Conservation (phyloP, 2,888 invertebrate genomes). For the Phlogophora meticulosa region DNA sequence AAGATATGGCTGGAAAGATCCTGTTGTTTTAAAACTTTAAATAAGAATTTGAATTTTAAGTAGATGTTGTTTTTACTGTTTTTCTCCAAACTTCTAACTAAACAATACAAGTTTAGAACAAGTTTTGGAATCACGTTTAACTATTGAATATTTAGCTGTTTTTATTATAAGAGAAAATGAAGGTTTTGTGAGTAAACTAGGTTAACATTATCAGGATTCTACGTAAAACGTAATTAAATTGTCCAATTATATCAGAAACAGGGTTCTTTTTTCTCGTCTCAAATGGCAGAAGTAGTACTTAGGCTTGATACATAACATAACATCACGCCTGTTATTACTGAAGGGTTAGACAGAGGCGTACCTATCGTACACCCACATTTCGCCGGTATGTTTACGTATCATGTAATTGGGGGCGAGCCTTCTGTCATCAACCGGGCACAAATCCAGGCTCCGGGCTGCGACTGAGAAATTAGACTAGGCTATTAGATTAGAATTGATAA, state of each 20-base stretch:
- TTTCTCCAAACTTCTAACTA: slow-evolving; percentile 9
- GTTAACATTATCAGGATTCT: slow-evolving; percentile 10
- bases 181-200: slow-evolving; percentile 27
- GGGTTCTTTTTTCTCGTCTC: background rate
- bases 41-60: slow-evolving; percentile 28
- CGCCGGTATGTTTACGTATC: too few relatives aligned
- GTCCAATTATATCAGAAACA: slow-evolving; percentile 15
- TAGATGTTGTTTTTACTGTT: too few relatives aligned
- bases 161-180: slow-evolving; percentile 16
- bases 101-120: slow-evolving; percentile 46
- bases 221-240: slow-evolving; percentile 34
- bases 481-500: too few relatives aligned
- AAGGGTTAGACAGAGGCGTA: too few relatives aligned
- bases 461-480: too few relatives aligned
- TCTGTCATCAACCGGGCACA: too few relatives aligned
- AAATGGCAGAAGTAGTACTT: background rate
- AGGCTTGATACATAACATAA: background rate
- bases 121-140: slow-evolving; percentile 37
- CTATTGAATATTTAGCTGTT: slow-evolving; percentile 22
- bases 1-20: slow-evolving; percentile 24
- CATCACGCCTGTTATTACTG: too few relatives aligned
- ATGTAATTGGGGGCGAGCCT: too few relatives aligned
- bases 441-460: too few relatives aligned
- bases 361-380: too few relatives aligned
- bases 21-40: slow-evolving; percentile 21